Percentiles rank a stretch among this genome's conserved stretches.
phyloP scores from a whole-genome alignment of 2,888 invertebrate species.

The Ethmia dodecea region DNA sequence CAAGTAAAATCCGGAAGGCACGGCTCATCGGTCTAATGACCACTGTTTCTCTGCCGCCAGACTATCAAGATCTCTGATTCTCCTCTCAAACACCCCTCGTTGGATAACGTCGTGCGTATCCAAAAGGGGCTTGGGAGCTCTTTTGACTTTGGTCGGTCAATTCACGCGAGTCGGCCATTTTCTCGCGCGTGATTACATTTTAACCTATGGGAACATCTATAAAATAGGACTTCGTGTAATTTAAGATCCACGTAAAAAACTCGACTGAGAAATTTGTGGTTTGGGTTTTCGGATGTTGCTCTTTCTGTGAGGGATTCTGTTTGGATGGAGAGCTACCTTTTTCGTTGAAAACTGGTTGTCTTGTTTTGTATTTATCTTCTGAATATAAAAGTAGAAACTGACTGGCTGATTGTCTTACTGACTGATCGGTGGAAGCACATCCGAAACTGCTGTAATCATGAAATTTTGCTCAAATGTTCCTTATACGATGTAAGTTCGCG shows the following conservation, averaged over 20 bases:
- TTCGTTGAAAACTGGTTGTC: no score
- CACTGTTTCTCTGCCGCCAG: conserved; percentile 32
- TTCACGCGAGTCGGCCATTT: conserved; percentile 45
- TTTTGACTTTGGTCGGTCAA: conserved; percentile 22
- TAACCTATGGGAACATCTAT: conserved; percentile 17
- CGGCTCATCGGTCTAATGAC: conserved; percentile 63
- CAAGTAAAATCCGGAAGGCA: conserved; percentile 54
- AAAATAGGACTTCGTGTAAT: conserved; percentile 13
- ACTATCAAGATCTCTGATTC: conserved; percentile 18
- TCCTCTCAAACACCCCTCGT: conserved; percentile 4
- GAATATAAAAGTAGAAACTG: no score
- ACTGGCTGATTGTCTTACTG: no score
- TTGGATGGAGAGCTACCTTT: no score
- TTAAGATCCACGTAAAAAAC: conserved; percentile 6
- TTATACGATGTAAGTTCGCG: no score
- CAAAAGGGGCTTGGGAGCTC: conserved; percentile 22
- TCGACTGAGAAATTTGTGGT: background rate
- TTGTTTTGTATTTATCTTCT: no score
- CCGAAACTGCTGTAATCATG: no score
- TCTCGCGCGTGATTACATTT: conserved; percentile 38
- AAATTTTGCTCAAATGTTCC: no score
- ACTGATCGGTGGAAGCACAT: no score
- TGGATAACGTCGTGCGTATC: conserved; percentile 5
- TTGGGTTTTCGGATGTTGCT: no score
- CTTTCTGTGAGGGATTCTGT: no score